These are phyloP conservation scores for Takifugu ocellatus DNA, from an alignment of 2,797 vertebrate species.

Conservation along the genomic window DNA sequence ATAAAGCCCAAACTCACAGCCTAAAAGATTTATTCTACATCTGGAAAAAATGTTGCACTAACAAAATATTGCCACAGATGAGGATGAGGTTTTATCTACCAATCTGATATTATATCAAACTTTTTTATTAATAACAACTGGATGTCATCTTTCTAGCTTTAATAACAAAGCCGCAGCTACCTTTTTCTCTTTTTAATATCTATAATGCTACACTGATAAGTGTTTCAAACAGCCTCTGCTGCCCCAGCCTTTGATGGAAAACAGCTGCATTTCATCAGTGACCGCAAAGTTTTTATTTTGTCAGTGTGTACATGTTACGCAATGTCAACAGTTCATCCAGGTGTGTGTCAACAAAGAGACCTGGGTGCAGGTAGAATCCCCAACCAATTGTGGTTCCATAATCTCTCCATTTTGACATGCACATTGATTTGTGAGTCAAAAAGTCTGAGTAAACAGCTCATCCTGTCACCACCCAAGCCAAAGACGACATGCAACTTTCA, in stretches of 20 bases:
- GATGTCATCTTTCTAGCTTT: slow-evolving; percentile 6
- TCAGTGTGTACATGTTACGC: slow-evolving; percentile 31
- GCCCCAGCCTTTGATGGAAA: slow-evolving; percentile 28
- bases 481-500: slow-evolving; percentile 45
- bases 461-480: slow-evolving; percentile 51
- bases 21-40: no score
- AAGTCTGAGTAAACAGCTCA: slow-evolving; percentile 63
- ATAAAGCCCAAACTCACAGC: no score
- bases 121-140: neutral
- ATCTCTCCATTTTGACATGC: slow-evolving; percentile 66
- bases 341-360: slow-evolving; percentile 71
- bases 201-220: slow-evolving; percentile 49
- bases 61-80: no score
- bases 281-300: slow-evolving; percentile 30
- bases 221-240: slow-evolving; percentile 39
- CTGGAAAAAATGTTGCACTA: no score
- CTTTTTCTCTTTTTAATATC: slow-evolving; percentile 50
- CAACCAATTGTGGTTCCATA: slow-evolving; percentile 56
- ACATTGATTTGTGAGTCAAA: slow-evolving; percentile 75
- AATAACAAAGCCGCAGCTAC: neutral
- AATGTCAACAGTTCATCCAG: slow-evolving; percentile 65
- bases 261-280: slow-evolving; percentile 53
- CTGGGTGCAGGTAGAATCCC: slow-evolving; percentile 61
- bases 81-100: no score
- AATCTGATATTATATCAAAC: neutral